These are phyloP conservation scores for Muscicapa striata DNA, from an alignment of 2,797 vertebrate species.

Conservation along the genomic window DNA sequence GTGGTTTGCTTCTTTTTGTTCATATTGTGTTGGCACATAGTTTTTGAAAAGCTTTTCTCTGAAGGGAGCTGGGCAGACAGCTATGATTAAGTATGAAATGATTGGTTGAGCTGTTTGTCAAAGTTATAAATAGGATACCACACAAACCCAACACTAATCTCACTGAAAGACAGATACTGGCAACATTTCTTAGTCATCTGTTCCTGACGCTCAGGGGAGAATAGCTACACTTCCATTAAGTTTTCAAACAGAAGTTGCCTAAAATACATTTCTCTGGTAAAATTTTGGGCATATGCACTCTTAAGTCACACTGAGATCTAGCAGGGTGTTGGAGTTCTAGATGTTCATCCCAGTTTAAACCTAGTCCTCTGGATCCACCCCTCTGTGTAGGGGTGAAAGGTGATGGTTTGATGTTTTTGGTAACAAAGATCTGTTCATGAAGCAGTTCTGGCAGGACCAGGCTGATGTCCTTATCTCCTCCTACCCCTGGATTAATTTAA, in stretches of 20 bases:
- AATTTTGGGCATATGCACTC: constrained; percentile 2
- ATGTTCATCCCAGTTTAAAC: background rate
- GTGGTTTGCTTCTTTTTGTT: constrained; percentile 66
- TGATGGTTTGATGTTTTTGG: background rate
- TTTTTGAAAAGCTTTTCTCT: constrained; percentile 46
- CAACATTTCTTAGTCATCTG: constrained; percentile 67
- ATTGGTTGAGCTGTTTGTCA: constrained; percentile 70
- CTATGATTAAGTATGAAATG: constrained; percentile 73
- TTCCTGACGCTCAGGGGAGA: constrained; percentile 48
- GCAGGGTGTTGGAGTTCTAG: background rate
- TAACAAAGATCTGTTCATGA: background rate
- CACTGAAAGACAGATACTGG: constrained; percentile 58
- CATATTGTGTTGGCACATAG: constrained; percentile 17
- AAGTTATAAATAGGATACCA: constrained; percentile 73
- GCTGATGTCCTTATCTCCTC: background rate
- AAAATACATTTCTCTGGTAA: constrained; percentile 56
- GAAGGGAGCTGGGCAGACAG: constrained; percentile 58
- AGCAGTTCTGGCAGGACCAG: background rate
- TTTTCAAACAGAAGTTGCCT: constrained; percentile 60
- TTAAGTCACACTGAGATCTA: background rate
- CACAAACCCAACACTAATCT: constrained; percentile 70
- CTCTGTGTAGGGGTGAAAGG: background rate
- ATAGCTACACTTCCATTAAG: constrained; percentile 62
- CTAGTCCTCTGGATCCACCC: background rate
- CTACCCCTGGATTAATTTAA: background rate